These are phyloP conservation scores for Chrysochloris asiatica DNA, from an alignment of 2,113 vertebrate species.

Conservation along the genomic window DNA sequence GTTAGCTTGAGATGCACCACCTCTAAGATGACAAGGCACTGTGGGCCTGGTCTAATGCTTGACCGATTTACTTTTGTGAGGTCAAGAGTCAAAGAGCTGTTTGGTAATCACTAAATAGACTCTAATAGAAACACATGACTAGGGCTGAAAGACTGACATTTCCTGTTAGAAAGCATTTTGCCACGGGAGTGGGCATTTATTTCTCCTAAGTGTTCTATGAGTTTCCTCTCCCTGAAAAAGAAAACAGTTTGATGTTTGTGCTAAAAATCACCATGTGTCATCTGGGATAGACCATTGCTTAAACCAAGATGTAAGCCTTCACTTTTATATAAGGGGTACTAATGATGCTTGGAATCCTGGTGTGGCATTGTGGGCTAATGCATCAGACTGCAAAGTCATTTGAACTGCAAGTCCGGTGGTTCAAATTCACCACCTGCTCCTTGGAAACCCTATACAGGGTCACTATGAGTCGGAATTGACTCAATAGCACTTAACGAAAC, in stretches of 20 bases:
- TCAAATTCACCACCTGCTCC: too few relatives aligned
- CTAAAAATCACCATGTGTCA: background rate
- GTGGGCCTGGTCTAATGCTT: background rate
- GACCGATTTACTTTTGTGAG: conserved; percentile 4
- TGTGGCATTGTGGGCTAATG: too few relatives aligned
- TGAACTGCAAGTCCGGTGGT: too few relatives aligned
- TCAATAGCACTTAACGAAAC: too few relatives aligned
- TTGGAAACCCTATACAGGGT: too few relatives aligned
- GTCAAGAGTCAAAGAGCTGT: conserved; percentile 24
- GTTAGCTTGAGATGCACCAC: background rate
- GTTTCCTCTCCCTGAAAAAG: background rate
- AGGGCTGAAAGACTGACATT: background rate
- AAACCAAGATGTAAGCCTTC: background rate
- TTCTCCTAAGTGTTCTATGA: background rate
- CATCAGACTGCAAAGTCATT: too few relatives aligned
- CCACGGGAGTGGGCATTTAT: background rate
- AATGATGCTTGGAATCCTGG: too few relatives aligned
- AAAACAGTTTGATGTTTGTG: background rate
- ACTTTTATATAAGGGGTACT: background rate
- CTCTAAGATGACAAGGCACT: background rate
- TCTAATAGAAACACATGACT: background rate
- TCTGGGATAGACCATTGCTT: background rate
- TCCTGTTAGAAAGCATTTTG: conserved; percentile 53
- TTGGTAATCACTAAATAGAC: background rate
- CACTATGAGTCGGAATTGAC: too few relatives aligned